Evolutionary conservation across 2,888 invertebrate species (phyloP).

Genomic region (Matsumyia berberina): DNA sequence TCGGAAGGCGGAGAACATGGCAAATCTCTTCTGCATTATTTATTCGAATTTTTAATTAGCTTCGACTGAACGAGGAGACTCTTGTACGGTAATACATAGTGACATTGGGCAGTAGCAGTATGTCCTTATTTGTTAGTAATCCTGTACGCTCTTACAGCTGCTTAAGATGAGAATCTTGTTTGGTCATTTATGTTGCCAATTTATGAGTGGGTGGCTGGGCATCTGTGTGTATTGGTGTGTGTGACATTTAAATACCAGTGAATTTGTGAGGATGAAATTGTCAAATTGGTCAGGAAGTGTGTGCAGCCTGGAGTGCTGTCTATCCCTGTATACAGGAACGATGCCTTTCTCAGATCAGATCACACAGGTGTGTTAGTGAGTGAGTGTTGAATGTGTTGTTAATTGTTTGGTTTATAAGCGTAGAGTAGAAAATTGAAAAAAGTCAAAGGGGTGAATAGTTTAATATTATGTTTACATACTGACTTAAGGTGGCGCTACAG

Average conservation of each 20-base stretch:
- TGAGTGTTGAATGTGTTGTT: constrained; percentile 18
- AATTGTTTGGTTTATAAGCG: constrained; percentile 26
- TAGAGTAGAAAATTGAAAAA: background rate
- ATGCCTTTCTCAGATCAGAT: background rate
- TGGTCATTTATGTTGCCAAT: constrained; percentile 69
- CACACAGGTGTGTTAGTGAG: background rate
- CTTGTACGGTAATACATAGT: background rate
- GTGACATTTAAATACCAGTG: constrained; percentile 53
- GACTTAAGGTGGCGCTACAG: too few relatives aligned
- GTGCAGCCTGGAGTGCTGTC: too few relatives aligned
- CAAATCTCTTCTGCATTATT: constrained; percentile 75
- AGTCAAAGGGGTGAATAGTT: too few relatives aligned
- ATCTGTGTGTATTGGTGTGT: constrained; percentile 10
- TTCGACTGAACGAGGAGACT: constrained; percentile 15
- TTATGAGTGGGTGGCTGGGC: constrained; percentile 43
- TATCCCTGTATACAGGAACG: too few relatives aligned
- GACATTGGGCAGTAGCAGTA: constrained; percentile 10
- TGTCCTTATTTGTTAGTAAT: constrained; percentile 70
- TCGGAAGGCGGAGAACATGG: constrained; percentile 56
- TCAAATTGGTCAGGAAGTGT: constrained; percentile 38
- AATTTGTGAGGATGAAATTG: constrained; percentile 53
- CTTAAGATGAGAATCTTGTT: constrained; percentile 75
- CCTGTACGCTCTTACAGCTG: constrained; percentile 68
- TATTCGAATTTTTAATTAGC: constrained; percentile 75
- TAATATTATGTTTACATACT: too few relatives aligned